phyloP scores from a whole-genome alignment of 1,140 invertebrate species.

The Solenopsis fugax region DNA sequence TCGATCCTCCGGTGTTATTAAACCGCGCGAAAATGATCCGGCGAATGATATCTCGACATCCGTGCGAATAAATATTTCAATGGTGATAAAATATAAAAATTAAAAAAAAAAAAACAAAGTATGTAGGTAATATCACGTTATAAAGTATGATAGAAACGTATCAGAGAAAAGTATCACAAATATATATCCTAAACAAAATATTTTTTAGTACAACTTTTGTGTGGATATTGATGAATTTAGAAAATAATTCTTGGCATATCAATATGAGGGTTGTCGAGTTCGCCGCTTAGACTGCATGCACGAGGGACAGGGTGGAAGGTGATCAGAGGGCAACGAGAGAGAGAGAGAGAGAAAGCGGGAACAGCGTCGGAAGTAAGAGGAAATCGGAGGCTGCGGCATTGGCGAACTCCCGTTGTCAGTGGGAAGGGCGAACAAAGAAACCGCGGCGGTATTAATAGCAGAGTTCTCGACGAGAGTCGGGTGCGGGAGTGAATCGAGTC shows the following conservation, averaged over 20 bases:
- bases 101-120: no score
- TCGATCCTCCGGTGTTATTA: constrained; percentile 52
- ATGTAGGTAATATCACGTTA: no score
- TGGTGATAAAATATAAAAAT: no score
- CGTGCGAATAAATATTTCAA: no score
- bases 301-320: neutral
- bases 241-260: neutral
- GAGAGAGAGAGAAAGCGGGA: neutral
- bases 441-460: constrained; percentile 54
- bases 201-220: neutral
- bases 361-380: neutral
- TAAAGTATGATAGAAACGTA: no score
- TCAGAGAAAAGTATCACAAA: no score
- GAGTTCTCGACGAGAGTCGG: constrained; percentile 14
- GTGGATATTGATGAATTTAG: neutral
- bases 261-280: neutral
- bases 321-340: neutral
- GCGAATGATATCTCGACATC: neutral
- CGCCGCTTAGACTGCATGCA: neutral
- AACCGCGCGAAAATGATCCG: constrained; percentile 13
- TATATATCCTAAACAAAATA: no score
- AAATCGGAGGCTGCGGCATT: constrained; percentile 18
- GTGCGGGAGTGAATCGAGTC: constrained; percentile 22
- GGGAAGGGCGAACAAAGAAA: constrained; percentile 53
- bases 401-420: constrained; percentile 17